Evolutionary conservation across 2,113 vertebrate species (phyloP), one percentile per base, ranked within the genome.

Genomic region (Entomyzon cyanotis): DNA sequence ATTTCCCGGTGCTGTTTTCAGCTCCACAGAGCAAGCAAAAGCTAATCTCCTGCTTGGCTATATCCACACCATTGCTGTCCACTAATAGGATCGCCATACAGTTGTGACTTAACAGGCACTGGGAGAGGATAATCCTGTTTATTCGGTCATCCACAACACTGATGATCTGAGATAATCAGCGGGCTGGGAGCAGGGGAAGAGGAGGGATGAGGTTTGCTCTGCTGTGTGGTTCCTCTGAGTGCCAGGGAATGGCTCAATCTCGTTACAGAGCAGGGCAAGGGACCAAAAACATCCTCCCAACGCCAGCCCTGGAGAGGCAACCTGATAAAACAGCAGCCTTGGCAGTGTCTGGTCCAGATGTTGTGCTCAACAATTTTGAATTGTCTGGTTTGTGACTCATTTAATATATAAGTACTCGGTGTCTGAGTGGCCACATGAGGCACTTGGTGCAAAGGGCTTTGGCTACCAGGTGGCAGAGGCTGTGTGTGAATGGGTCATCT

Each of bases 91-190:
- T 96, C 94, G 5, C 89, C 55, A 9, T 69, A 71, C 93, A 96
- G 75, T 30, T 90, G 90, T 94, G 95, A 95, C 73, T 97, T 93
- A 94, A 67, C 88, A 65, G 80, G 64, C 89, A 15, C 85, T 24
- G 75, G 92, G 79, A 96, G 75, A 92, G 85, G 93, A 85, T 97
- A 97, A 97, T 97, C 97, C 94, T 96, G 93, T 97, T 97, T 97
- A 95, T 93, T 97, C 21, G 39, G 82, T 75, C 86, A 87, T 64
- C 94, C 90, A 84, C 87, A 96, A 49, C 92, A 86, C 76, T 46
- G 93, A 87, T 97, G 91, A 95, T 55, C 78, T 93, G 81, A 95
- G 94, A 96, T 95, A 95, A 95, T 94, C 82, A 56, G 83, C 35
- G 79, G 22, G 65, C 87, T 5, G 55, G 30, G 70, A 77, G 78